These are phyloP conservation scores for Lagodon rhomboides DNA, from an alignment of 2,797 vertebrate species.

Conservation along the genomic window DNA sequence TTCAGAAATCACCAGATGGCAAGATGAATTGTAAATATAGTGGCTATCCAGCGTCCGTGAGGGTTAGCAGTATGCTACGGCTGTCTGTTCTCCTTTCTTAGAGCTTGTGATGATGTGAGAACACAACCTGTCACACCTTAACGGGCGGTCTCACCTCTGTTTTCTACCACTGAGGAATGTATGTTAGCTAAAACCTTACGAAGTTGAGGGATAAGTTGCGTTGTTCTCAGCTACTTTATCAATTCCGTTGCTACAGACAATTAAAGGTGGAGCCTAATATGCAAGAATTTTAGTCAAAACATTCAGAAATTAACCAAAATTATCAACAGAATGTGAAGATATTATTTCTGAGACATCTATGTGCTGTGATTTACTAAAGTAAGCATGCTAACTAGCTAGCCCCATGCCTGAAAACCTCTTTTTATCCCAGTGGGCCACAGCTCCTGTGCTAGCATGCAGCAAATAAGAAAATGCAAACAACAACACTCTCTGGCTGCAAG, in stretches of 20 bases:
- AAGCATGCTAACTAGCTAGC: too few relatives aligned
- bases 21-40: not conserved
- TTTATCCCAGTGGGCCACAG: too few relatives aligned
- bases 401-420: too few relatives aligned
- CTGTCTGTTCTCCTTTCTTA: not conserved
- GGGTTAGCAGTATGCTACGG: not conserved
- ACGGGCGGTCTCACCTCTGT: not conserved
- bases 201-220: not conserved
- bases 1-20: not conserved
- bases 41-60: not conserved
- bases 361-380: too few relatives aligned
- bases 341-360: too few relatives aligned
- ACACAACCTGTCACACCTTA: not conserved
- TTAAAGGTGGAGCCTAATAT: too few relatives aligned
- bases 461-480: too few relatives aligned
- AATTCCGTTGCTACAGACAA: not conserved
- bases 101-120: not conserved
- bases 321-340: too few relatives aligned
- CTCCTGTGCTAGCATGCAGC: too few relatives aligned
- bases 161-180: not conserved
- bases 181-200: not conserved
- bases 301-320: too few relatives aligned
- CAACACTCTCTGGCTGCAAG: too few relatives aligned
- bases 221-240: not conserved
- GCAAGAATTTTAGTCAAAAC: too few relatives aligned